phyloP scores from a whole-genome alignment of 2,888 invertebrate species.

The Synergus itoensis region DNA sequence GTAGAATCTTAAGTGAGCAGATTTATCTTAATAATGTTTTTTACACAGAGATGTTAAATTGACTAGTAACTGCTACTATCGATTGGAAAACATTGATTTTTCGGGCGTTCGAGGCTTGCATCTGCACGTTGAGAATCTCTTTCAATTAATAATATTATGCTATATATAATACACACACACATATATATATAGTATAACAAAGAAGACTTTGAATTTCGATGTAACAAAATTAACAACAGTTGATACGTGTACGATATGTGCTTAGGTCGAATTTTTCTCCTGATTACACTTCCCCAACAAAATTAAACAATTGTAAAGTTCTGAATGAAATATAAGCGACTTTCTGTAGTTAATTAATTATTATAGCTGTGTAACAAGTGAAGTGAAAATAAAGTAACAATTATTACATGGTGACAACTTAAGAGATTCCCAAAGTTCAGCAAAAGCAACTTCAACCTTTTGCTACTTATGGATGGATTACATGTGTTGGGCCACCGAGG shows the following conservation, averaged over 20 bases:
- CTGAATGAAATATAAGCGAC: too few relatives aligned
- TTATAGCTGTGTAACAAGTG: conserved; percentile 6
- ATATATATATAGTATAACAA: not conserved
- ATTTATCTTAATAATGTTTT: not conserved
- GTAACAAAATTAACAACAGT: not conserved
- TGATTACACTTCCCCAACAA: conserved; percentile 12
- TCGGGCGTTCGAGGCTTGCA: conserved; percentile 10
- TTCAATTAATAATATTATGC: not conserved
- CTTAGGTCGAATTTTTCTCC: not conserved
- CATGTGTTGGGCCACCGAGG: conserved; percentile 73
- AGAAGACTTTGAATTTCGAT: not conserved
- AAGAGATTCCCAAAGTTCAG: conserved; percentile 63
- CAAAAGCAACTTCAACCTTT: conserved; percentile 61
- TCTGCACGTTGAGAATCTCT: conserved; percentile 12
- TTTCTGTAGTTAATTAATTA: not conserved
- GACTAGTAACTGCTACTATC: not conserved
- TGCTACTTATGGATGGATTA: conserved; percentile 76
- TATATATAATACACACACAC: not conserved
- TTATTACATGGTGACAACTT: not conserved
- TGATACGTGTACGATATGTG: conserved; percentile 1
- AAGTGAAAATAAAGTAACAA: not conserved
- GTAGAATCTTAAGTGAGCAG: not conserved
- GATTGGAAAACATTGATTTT: conserved; percentile 41
- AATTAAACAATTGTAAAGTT: not conserved
- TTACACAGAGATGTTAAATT: conserved; percentile 21